Evolutionary conservation across 2,888 invertebrate genomes (phyloP).

Genomic region (Drosophila vallismaia): DNA sequence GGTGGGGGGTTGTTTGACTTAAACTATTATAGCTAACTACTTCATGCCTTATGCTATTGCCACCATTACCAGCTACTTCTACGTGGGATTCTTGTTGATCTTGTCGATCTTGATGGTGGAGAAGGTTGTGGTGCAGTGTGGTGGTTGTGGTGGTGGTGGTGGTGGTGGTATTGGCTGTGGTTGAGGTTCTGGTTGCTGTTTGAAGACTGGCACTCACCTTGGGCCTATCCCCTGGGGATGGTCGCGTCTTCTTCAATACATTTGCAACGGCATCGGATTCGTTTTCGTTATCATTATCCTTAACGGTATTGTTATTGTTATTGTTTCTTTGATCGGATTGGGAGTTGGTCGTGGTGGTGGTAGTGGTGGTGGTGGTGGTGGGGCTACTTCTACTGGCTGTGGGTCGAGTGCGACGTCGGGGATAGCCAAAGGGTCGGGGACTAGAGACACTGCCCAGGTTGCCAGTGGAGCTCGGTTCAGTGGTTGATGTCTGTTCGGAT

Average conservation of each 20-base stretch:
- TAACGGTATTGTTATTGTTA: conserved; percentile 41
- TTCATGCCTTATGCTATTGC: conserved; percentile 77
- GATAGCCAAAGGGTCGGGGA: conserved; percentile 85
- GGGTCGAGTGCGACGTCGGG: conserved; percentile 84
- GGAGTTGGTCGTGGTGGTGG: neutral
- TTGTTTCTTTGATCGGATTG: conserved; percentile 17
- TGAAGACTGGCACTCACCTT: conserved; percentile 83
- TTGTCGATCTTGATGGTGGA: conserved; percentile 11
- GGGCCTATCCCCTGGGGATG: conserved; percentile 70
- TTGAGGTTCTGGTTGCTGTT: conserved; percentile 52
- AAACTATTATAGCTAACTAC: conserved; percentile 69
- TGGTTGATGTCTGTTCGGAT: conserved; percentile 19
- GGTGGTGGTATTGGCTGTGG: neutral
- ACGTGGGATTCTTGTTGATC: conserved; percentile 43
- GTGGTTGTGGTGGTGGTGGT: conserved; percentile 42
- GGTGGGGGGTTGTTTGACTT: conserved; percentile 41
- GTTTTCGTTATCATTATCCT: conserved; percentile 45
- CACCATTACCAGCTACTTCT: conserved; percentile 71
- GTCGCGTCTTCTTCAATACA: conserved; percentile 62
- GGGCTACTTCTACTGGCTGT: conserved; percentile 55
- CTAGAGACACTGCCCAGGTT: conserved; percentile 82
- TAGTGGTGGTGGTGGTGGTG: conserved; percentile 48
- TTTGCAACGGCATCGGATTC: conserved; percentile 57
- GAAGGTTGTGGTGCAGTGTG: conserved; percentile 34
- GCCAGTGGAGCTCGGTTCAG: conserved; percentile 50